Evolutionary conservation across 2,797 vertebrate genomes (phyloP), one percentile per base, ranked within the genome.

Genomic region (Coregonus suidteri): DNA sequence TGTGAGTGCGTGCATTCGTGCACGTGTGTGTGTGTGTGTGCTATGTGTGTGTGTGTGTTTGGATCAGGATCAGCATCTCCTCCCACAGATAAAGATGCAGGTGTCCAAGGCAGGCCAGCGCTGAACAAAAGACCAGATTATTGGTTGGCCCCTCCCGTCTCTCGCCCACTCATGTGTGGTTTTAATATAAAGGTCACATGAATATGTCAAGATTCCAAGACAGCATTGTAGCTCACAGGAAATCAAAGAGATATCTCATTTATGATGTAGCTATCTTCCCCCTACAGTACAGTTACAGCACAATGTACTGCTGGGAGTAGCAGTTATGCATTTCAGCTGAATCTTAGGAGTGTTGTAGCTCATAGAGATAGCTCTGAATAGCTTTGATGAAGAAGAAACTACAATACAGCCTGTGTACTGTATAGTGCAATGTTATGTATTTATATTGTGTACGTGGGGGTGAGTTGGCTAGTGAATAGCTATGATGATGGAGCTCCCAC

Each of bases 71-170:
- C 25, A 15, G 16, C 9, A 25, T 73, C 75, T 67, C 77, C 84
- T 80, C 81, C 81, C 31, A 72, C 87, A 7, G 79, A 80, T 84
- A 73, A 79, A 76, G 82, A 86, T 70, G 86, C 90, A 91, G 91
- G 88, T 90, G 90, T 83, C 86, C 67, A 7, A 16, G 30, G 18
- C 54, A 7, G 59, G 20, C 13, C 59, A 7, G 52, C 41, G 56
- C 56, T 30, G 67, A 77, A 77, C 77, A 77, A 81, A 71, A 41
- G 56, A 73, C 76, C 81, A 81, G 84, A 75, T 84, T 79, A 81
- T 75, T 76, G 75, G 69, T 52, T 14, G 6, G 71, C 37, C 76
- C 72, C 16, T 18, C 20, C 75, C 20, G 5, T 73, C 72, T 30
- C 41, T 80, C 62, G 52, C 84, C 83, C 82, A 82, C 82, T 75